Base-by-base conservation (phyloP, 2,888 invertebrate genomes). In the Andricus quercusramuli region DNA sequence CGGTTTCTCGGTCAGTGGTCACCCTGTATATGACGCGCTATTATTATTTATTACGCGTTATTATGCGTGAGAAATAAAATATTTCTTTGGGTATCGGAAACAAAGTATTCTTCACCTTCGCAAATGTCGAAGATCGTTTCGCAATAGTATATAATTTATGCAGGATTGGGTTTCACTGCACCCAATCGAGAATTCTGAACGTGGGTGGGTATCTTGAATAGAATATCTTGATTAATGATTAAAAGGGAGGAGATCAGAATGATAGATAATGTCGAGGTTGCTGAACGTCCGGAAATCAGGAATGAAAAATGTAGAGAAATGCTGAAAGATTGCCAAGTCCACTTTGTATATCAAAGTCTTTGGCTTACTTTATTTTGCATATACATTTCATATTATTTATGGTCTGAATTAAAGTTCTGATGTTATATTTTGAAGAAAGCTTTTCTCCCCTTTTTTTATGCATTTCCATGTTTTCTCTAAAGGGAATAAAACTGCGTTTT, bases 151-250 rank as follows among this genome's bases (percentile, higher is more conserved):
- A 83, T 78, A 83, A 82, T 83, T 82, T 79, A 80, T 83, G 78
- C 70, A 78, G 77, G 78, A 65, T 81, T 62, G 51, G 22, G 78
- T 70, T 70, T n/a, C 64, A 17, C 74, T 68, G 62, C 32, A 32
- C 25, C 22, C 32, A 76, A 59, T 0, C 76, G n/a, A 59, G 25
- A 20, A 56, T 59, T 56, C 59, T 32, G 51, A 56, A 64, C 77
- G 77, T 77, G 44, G 77, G 77, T 59, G 56, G 76, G 59, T 37
- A 37, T 22, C 78, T 74, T 78, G n/a, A n/a, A n/a, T n/a, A n/a
- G n/a, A n/a, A n/a, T n/a, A 80, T 80, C 78, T 77, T 67, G 79
- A 70, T 82, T 80, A 80, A 82, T 80, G 78, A 82, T 80, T 78
- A 76, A 82, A 64, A 29, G n/a, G 67, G n/a, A 64, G 59, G 25